These are phyloP conservation scores for Disparrhopalites patrizii DNA, from an alignment of 2,888 invertebrate species.

Conservation along the genomic window DNA sequence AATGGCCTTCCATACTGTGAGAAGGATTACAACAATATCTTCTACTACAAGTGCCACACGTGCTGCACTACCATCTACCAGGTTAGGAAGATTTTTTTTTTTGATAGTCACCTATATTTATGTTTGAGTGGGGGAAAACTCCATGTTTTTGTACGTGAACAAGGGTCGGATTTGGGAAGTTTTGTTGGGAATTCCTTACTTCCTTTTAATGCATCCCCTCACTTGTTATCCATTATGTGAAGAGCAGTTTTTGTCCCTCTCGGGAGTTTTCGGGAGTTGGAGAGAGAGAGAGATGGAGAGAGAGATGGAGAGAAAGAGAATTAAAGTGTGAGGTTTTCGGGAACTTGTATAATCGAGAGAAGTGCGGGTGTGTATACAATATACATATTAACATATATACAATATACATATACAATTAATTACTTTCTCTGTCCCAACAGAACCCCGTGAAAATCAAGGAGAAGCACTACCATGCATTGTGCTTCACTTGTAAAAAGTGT, in stretches of 20 bases:
- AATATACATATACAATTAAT: not conserved
- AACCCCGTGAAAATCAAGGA: constrained; percentile 17
- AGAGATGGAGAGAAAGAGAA: too few species aligned
- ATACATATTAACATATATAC: too few species aligned
- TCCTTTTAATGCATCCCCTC: not conserved
- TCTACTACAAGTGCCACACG: constrained; percentile 21
- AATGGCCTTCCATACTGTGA: constrained; percentile 26
- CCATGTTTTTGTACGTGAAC: too few species aligned
- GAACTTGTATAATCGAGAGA: too few species aligned
- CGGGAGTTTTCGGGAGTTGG: too few species aligned
- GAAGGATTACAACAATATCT: constrained; percentile 22
- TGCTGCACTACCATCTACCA: constrained; percentile 26
- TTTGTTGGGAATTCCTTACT: not conserved
- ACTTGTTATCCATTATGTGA: not conserved
- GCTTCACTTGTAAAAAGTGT: constrained; percentile 25
- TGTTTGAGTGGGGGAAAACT: too few species aligned
- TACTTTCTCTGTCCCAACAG: not conserved
- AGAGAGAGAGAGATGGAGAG: too few species aligned
- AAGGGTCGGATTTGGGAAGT: too few species aligned
- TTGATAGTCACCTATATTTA: too few species aligned
- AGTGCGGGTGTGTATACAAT: too few species aligned
- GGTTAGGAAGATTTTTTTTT: constrained; percentile 3
- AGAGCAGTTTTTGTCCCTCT: too few species aligned
- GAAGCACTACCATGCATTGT: constrained; percentile 8
- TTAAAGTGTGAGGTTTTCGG: too few species aligned